phyloP scores from a whole-genome alignment of 2,797 vertebrate genomes.

The Parambassis ranga region DNA sequence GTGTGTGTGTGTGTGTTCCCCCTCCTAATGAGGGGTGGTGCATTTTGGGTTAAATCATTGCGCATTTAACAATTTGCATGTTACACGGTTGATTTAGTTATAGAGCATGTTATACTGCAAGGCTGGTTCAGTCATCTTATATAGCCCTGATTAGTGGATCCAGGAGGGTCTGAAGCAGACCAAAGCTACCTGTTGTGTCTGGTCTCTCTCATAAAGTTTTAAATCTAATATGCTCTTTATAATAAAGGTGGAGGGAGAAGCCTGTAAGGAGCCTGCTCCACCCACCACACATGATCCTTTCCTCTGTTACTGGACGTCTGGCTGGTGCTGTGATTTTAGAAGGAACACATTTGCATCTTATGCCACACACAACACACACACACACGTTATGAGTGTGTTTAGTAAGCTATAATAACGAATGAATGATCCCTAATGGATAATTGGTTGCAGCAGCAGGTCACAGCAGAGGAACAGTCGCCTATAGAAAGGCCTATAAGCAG shows the following conservation, averaged over 20 bases:
- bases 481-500: neutral
- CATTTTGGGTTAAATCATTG: conserved; percentile 61
- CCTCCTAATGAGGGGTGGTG: conserved; percentile 15
- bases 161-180: conserved; percentile 8
- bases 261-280: conserved; percentile 20
- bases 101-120: neutral
- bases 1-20: conserved; percentile 30
- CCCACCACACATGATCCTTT: conserved; percentile 34
- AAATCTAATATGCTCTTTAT: neutral
- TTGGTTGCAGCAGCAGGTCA: neutral
- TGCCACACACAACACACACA: neutral
- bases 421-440: neutral
- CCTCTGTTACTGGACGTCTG: conserved; percentile 2
- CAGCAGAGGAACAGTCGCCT: neutral
- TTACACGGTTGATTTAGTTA: conserved; percentile 14
- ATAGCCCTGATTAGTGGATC: conserved; percentile 15
- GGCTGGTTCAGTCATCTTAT: neutral
- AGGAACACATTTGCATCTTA: neutral
- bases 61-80: conserved; percentile 58
- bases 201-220: conserved; percentile 40
- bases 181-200: conserved; percentile 76
- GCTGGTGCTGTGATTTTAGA: conserved; percentile 12
- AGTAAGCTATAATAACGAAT: neutral
- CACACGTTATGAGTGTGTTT: too few species aligned
- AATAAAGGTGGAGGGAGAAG: neutral